Percentiles rank a stretch among this genome's conserved stretches.
Conservation (phyloP, 2,797 vertebrate genomes). For the Choloepus didactylus region DNA sequence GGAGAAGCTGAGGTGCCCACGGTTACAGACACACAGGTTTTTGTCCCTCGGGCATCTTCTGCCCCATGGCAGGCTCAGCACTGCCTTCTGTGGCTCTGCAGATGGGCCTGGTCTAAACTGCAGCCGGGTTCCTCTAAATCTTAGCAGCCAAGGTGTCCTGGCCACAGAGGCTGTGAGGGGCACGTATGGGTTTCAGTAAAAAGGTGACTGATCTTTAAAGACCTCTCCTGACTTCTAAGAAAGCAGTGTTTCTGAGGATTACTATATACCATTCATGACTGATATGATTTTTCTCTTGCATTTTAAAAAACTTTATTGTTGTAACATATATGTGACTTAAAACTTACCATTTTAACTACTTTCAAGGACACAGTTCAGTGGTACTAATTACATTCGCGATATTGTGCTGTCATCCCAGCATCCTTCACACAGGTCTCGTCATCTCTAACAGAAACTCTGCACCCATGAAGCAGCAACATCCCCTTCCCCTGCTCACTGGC, state of each 20-base stretch:
- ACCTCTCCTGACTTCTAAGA: constrained; percentile 10
- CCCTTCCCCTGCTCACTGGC: too few species aligned
- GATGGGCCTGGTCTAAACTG: neutral
- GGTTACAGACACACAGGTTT: neutral
- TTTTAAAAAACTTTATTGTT: neutral
- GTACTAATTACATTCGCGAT: too few species aligned
- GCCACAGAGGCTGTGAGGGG: neutral
- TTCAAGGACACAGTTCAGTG: too few species aligned
- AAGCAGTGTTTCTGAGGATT: constrained; percentile 25
- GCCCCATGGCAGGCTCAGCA: neutral
- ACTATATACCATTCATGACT: neutral
- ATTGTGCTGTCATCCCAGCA: too few species aligned
- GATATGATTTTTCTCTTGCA: neutral
- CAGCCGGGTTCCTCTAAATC: neutral
- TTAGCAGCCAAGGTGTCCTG: neutral
- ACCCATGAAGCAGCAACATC: too few species aligned
- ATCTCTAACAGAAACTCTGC: too few species aligned
- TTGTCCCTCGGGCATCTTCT: too few species aligned
- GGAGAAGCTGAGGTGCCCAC: neutral
- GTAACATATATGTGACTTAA: too few species aligned
- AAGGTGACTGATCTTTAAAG: constrained; percentile 11
- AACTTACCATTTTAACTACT: too few species aligned
- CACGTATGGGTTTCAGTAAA: neutral
- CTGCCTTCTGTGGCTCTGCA: neutral
- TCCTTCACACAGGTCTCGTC: too few species aligned